A percentile compares a stretch with the other conserved stretches of the same genome.
Conservation (phyloP, 2,113 vertebrate genomes). For the Burhinus bistriatus region DNA sequence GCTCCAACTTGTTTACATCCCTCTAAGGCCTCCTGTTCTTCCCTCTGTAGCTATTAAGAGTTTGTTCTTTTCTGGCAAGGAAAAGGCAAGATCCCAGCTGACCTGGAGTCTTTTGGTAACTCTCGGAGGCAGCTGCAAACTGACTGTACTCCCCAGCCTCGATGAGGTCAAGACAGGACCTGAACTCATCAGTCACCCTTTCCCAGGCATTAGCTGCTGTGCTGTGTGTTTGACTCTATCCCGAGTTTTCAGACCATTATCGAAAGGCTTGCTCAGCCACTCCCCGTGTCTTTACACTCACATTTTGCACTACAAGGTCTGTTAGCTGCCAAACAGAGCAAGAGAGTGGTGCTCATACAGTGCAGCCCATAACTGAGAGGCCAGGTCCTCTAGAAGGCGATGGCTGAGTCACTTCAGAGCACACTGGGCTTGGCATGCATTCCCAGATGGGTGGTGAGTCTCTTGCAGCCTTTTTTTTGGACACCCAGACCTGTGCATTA, state of each 20-base stretch:
- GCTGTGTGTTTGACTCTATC: background rate
- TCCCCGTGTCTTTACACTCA: background rate
- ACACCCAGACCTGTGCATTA: background rate
- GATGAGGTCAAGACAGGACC: background rate
- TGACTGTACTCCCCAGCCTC: background rate
- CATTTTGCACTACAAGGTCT: background rate
- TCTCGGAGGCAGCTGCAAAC: background rate
- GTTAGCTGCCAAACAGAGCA: background rate
- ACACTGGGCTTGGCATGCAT: fast-evolving
- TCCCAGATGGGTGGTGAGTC: background rate
- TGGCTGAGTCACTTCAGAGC: background rate
- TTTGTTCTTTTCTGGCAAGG: background rate
- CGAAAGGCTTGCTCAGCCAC: background rate
- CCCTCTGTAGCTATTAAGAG: background rate
- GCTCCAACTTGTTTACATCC: background rate
- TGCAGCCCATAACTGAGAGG: background rate
- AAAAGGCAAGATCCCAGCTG: background rate
- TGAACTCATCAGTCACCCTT: background rate
- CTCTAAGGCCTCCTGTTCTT: background rate
- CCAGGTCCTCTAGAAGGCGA: background rate
- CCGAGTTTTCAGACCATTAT: background rate
- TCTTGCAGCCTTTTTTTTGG: background rate
- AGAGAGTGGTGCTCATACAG: background rate
- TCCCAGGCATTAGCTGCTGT: background rate
- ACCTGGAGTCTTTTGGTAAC: background rate